Conservation (phyloP, 1,140 invertebrate genomes). For the Hesperophylax magnus region DNA sequence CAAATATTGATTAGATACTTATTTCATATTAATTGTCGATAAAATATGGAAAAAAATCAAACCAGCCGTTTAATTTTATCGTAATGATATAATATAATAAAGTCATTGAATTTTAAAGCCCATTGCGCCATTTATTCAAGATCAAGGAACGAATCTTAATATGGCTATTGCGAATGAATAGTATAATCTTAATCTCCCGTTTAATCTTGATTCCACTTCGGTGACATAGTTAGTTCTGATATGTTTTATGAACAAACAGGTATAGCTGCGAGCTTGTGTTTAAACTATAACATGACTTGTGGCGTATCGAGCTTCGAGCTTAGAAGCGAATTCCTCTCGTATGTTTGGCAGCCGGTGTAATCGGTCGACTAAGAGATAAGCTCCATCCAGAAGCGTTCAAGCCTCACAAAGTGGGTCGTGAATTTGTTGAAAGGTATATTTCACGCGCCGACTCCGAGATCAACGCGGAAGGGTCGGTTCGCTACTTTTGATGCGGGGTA, state of each 20-base stretch:
- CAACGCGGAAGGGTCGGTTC: background rate
- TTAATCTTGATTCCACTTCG: background rate
- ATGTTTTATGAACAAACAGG: background rate
- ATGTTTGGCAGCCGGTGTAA: constrained; percentile 19
- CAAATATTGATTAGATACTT: no score
- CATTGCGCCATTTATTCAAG: no score
- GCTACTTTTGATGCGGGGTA: constrained; percentile 3
- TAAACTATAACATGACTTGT: background rate
- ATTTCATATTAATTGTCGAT: no score
- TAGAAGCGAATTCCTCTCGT: constrained; percentile 18
- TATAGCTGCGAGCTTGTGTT: background rate
- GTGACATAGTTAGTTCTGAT: background rate
- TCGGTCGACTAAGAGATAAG: constrained; percentile 23
- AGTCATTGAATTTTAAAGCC: no score
- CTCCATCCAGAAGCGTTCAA: constrained; percentile 5
- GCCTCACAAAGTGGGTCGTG: constrained; percentile 4
- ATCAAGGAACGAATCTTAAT: no score
- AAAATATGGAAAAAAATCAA: no score
- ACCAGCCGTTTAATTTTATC: background rate
- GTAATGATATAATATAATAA: background rate
- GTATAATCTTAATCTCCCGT: no score
- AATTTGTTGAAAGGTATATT: constrained; percentile 28
- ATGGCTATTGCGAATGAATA: no score
- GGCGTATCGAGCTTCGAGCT: background rate
- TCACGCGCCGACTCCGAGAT: background rate